Conservation (phyloP, 2,888 invertebrate species). For the Antheraea assamensis region DNA sequence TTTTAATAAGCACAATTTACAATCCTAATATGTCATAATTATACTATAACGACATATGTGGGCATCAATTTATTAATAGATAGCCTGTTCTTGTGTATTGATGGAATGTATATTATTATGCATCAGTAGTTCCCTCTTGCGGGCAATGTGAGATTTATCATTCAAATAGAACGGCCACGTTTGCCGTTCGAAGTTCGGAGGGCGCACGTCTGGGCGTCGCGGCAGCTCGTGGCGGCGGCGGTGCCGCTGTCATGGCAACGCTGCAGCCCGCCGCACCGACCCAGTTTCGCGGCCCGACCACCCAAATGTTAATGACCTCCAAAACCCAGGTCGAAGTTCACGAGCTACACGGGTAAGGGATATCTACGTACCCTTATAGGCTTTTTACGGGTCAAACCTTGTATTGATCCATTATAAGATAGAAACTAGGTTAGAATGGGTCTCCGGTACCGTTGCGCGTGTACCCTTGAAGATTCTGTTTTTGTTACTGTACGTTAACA, state of each 20-base stretch:
- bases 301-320: constrained; percentile 82
- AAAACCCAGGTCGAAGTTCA: constrained; percentile 82
- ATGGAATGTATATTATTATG: not conserved
- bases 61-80: not conserved
- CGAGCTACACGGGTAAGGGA: constrained; percentile 75
- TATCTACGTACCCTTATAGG: constrained; percentile 63
- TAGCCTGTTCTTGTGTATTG: not conserved
- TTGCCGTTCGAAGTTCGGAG: constrained; percentile 18
- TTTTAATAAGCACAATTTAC: no score
- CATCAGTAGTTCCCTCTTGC: not conserved
- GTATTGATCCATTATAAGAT: constrained; percentile 75
- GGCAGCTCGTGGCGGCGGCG: constrained; percentile 45
- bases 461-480: constrained; percentile 29
- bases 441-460: constrained; percentile 17
- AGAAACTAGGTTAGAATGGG: constrained; percentile 69
- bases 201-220: constrained; percentile 44
- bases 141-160: not conserved
- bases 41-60: not conserved
- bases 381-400: constrained; percentile 70
- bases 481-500: constrained; percentile 17
- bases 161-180: constrained; percentile 13
- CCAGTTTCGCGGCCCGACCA: constrained; percentile 67
- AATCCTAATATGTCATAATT: not conserved
- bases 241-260: constrained; percentile 63
- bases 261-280: constrained; percentile 67